phyloP scores from a whole-genome alignment of 2,113 vertebrate genomes.

The Dissostichus mawsoni region DNA sequence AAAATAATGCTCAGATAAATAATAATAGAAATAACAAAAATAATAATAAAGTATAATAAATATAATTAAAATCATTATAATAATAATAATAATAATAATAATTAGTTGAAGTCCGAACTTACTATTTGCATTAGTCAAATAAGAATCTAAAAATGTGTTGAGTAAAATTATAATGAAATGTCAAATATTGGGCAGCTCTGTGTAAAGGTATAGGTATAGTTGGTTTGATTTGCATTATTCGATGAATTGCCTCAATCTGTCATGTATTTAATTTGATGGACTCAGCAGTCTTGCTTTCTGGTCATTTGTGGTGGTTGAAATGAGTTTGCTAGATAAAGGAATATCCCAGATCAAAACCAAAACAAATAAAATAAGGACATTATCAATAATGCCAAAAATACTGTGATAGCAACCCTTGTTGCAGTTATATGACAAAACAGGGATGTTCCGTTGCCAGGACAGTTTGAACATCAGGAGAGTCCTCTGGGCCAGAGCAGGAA shows the following conservation, averaged over 20 bases:
- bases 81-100: no score
- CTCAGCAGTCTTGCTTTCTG: neutral
- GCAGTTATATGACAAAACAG: constrained; percentile 26
- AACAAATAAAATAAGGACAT: neutral
- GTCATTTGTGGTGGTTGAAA: neutral
- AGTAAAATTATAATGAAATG: no score
- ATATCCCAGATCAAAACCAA: neutral
- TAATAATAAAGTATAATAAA: no score
- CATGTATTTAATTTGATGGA: neutral
- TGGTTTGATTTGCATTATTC: neutral
- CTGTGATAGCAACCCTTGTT: neutral
- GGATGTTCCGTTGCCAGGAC: constrained; percentile 20
- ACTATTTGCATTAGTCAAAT: no score
- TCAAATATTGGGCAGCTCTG: neutral
- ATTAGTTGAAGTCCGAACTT: no score
- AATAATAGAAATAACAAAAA: no score
- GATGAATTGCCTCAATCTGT: neutral
- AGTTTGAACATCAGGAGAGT: constrained; percentile 43
- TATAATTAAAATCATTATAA: no score
- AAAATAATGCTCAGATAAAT: no score
- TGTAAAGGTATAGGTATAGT: neutral
- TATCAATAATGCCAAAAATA: neutral
- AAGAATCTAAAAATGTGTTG: no score
- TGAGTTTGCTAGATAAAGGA: neutral
- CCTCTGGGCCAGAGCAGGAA: constrained; percentile 32